phyloP scores from a whole-genome alignment of 2,888 invertebrate genomes.

The Dyspetes luteomarginatus region DNA sequence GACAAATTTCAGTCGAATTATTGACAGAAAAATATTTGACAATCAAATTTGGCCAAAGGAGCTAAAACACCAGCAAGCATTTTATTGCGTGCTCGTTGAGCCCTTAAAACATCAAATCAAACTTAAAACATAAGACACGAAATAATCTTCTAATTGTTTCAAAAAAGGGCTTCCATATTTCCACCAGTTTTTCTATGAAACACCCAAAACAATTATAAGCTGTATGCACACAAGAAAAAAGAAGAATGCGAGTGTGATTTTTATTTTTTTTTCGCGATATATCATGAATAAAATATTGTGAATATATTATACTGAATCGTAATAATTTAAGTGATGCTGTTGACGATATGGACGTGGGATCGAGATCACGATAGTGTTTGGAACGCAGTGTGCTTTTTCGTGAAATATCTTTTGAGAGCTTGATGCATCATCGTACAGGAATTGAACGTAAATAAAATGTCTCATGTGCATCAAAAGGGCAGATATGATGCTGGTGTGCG shows the following conservation, averaged over 20 bases:
- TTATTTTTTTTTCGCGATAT: constrained; percentile 15
- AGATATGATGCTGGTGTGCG: no score
- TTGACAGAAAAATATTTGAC: no score
- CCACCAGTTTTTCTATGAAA: constrained; percentile 5
- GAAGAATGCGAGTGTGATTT: constrained; percentile 9
- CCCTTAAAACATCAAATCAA: no score
- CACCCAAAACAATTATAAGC: background rate
- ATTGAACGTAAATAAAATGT: constrained; percentile 31
- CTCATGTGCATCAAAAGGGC: constrained; percentile 25
- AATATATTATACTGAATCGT: constrained; percentile 11
- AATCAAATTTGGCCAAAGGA: no score
- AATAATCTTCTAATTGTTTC: background rate
- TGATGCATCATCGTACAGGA: constrained; percentile 52
- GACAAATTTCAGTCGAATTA: no score
- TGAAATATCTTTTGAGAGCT: constrained; percentile 45
- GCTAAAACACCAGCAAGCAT: no score
- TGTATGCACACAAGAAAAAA: background rate
- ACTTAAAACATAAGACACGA: no score
- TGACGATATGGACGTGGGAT: constrained; percentile 16
- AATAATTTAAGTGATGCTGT: constrained; percentile 27
- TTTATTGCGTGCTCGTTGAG: no score
- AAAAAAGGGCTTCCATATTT: constrained; percentile 8
- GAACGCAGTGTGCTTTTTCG: constrained; percentile 48
- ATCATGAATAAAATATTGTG: constrained; percentile 40
- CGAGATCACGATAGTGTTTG: background rate